These are phyloP conservation scores for Epinephelus fuscoguttatus DNA, from an alignment of 2,113 vertebrate species.

Conservation along the genomic window DNA sequence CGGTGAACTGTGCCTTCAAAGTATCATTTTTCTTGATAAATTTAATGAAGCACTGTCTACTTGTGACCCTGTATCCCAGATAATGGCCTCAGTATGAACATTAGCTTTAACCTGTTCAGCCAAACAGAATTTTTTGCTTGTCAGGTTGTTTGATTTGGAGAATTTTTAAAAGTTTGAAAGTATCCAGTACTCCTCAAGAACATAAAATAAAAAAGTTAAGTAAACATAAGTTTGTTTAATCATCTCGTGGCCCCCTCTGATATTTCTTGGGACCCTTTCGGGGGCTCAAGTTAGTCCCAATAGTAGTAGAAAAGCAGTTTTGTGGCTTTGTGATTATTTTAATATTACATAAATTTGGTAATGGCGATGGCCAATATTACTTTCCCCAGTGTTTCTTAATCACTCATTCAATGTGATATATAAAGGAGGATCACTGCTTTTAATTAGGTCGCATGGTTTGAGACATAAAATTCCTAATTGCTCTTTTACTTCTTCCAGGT, in stretches of 20 bases:
- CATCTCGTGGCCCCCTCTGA: neutral
- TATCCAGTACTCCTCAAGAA: neutral
- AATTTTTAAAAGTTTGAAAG: neutral
- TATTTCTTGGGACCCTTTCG: neutral
- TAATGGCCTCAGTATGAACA: neutral
- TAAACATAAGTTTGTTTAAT: neutral
- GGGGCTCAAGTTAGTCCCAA: too few species aligned
- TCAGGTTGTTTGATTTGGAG: too few species aligned
- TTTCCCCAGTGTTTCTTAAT: neutral
- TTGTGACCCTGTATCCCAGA: neutral
- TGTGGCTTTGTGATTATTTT: neutral
- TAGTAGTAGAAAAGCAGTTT: neutral
- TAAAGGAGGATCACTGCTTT: neutral
- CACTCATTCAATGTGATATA: neutral
- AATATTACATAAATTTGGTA: neutral
- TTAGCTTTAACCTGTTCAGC: neutral
- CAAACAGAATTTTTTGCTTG: neutral
- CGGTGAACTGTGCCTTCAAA: too few species aligned
- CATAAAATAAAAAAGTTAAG: neutral
- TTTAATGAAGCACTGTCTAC: neutral
- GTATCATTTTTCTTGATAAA: too few species aligned
- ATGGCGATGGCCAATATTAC: neutral
- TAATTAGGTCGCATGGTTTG: neutral
- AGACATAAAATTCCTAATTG: slow-evolving; percentile 1
- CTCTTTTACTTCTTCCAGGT: slow-evolving; percentile 81